Evolutionary conservation across 2,113 vertebrate genomes (phyloP), one percentile per base, ranked within the genome.

Genomic region (Equus quagga): DNA sequence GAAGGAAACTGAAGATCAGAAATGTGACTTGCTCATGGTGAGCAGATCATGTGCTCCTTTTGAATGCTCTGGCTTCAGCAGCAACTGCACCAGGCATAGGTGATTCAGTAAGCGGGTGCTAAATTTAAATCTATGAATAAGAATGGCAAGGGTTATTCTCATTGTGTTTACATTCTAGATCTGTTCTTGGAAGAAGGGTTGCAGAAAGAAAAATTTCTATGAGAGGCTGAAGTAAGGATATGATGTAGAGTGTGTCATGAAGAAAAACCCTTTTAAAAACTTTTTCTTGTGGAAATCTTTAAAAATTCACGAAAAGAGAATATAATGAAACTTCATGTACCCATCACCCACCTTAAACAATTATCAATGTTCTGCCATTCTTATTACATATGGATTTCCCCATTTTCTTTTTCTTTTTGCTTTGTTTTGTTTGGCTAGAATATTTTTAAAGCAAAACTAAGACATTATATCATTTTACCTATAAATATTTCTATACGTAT

Each of bases 371-470:
- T 82, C 60, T 88, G 23, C 36, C 46, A 81, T 67, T 89, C 60
- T 80, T 76, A 54, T 56, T 56, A 67, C 8, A 24, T 19, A 56
- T 79, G 24, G 11, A 67, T 91, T 56, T n/a, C 14, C 5, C 41
- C 15, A 8, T 23, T n/a, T 87, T 28, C 24, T 64, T 95, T 60
- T 72, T 70, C 36, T 70, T 73, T 56, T 75, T 79, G n/a, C 44
- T 93, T 85, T 62, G 8, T 93, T 90, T 94, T 33, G 36, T 75
- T 88, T 83, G 54, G 14, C 82, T 83, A 15, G 41, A 79, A 83
- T 79, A 67, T 64, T 83, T 94, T 90, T 23, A 92, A 87, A 94
- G 73, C 31, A 82, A 96, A 97, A 83, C 56, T 44, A 82, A 95
- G 15, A 82, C 6, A 11, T 2, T 8, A 1, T 31, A 87, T 56